Evolutionary conservation across 2,888 invertebrate species (phyloP), one percentile per base, ranked within the genome.

Genomic region (Teleiodes luculella): DNA sequence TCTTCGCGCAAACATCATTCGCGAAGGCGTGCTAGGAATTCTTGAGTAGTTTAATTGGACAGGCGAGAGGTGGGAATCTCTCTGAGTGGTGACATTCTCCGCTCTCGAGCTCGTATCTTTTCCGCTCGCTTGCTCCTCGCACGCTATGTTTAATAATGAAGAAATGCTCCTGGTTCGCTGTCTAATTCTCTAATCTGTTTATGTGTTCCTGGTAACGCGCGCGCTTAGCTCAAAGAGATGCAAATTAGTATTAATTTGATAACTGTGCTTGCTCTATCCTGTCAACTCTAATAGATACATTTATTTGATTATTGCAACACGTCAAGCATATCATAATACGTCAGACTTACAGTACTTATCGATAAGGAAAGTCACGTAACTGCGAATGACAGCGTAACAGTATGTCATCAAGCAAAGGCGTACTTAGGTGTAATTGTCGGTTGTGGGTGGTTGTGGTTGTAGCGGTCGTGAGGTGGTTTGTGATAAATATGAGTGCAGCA

Each of bases 31-130:
- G 49, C 41, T 31, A 46, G 52, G 56, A 56, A 53, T 56, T 50
- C 50, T 49, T 33, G 55, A 58, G 55, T 30, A 41, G 39, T 58
- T 55, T 60, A 62, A 62, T 62, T 61, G 57, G 57, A 57, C 60
- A 57, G 43, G 53, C 48, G 53, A 45, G 54, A 46, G 52, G 52
- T 51, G 57, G 58, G 41, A 36, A 47, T 47, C 39, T 47, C 39
- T 49, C 52, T 46, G 46, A 48, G 53, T 36, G 36, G 55, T 56
- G 59, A 55, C 57, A 57, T 59, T 57, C 58, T 58, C 57, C 53
- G 55, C 46, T 14, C 56, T 37, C 55, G 49, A 57, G 43, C 35
- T 33, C 43, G 46, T 55, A 52, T 49, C 39, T 58, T 56, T 58
- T 54, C 58, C 56, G 57, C 56, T 54, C 53, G 57, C 57, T 47